phyloP scores from a whole-genome alignment of 1,140 invertebrate species.

The Drosophila bifasciata region DNA sequence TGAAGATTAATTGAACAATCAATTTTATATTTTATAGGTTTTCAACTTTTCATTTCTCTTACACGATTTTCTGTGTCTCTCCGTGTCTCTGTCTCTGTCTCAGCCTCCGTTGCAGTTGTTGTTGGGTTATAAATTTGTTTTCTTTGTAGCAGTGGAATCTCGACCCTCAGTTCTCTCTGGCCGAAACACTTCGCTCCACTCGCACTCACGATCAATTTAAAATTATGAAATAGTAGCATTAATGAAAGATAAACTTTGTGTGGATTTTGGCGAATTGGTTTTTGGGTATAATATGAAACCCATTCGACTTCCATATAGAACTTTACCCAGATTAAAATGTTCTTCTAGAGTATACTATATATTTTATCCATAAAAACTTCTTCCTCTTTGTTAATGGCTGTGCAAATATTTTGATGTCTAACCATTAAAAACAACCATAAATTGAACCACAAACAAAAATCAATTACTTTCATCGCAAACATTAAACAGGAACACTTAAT shows the following conservation, averaged over 20 bases:
- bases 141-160: conserved; percentile 60
- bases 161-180: conserved; percentile 34
- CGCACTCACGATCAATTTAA: conserved; percentile 48
- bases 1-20: conserved; percentile 84
- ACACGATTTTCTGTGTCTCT: conserved; percentile 63
- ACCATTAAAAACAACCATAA: conserved; percentile 30
- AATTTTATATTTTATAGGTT: conserved; percentile 83
- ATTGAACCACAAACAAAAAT: conserved; percentile 30
- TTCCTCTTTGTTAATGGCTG: not conserved
- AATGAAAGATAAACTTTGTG: conserved; percentile 63
- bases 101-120: conserved; percentile 41
- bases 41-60: conserved; percentile 79
- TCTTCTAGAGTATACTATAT: not conserved
- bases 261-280: conserved; percentile 44
- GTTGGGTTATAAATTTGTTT: conserved; percentile 71
- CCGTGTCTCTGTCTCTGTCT: conserved; percentile 3
- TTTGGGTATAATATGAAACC: not conserved
- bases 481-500: conserved; percentile 15
- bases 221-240: conserved; percentile 73
- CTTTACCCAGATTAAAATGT: not conserved
- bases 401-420: conserved; percentile 33
- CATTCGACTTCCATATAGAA: too few relatives aligned
- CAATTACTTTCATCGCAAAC: conserved; percentile 31
- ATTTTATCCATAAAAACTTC: not conserved
- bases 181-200: not conserved